Conservation (phyloP, 2,797 vertebrate species). For the Mormyrus hasselquistii region DNA sequence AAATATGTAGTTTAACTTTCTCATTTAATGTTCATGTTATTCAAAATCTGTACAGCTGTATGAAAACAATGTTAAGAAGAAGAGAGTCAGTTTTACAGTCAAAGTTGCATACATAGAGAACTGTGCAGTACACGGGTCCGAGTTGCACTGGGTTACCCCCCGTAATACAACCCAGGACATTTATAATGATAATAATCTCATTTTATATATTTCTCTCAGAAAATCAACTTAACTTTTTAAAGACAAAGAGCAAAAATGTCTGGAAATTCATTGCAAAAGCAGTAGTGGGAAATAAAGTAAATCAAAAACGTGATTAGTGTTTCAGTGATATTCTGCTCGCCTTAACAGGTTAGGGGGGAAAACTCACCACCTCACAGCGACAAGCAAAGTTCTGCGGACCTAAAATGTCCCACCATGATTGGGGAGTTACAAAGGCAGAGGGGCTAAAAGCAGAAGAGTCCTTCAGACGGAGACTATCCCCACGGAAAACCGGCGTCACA, state of each 20-base stretch:
- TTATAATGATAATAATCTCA: neutral
- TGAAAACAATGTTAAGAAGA: neutral
- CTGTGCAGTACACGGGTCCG: neutral
- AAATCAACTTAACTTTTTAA: neutral
- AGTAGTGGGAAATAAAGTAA: neutral
- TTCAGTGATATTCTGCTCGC: neutral
- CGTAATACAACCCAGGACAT: neutral
- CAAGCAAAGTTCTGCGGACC: neutral
- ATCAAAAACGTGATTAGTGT: neutral
- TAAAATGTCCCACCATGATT: neutral
- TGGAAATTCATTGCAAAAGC: neutral
- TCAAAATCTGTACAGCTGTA: neutral
- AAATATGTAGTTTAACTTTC: neutral
- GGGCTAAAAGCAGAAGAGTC: neutral
- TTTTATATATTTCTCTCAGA: neutral
- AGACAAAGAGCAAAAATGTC: neutral
- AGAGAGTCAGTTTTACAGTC: neutral
- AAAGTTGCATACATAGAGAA: neutral
- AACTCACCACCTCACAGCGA: neutral
- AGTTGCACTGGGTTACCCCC: neutral
- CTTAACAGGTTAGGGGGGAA: neutral
- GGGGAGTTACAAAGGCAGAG: neutral
- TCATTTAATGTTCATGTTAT: neutral
- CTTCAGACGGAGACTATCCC: neutral
- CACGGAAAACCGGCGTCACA: neutral